Evolutionary conservation across 1,140 invertebrate genomes (phyloP).

Genomic region (Watersipora subatra): DNA sequence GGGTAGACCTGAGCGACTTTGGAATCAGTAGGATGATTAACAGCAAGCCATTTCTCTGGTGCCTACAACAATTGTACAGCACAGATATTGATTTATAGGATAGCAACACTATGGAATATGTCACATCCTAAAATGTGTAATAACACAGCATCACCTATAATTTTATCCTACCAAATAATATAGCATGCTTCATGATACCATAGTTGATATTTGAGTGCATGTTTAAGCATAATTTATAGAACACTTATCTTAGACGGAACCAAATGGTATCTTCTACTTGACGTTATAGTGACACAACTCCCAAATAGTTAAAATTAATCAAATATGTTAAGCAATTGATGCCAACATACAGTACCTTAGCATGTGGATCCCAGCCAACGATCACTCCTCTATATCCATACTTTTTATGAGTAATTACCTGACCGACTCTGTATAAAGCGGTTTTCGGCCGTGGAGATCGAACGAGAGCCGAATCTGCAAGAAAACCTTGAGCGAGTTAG

Average conservation of each 20-base stretch:
- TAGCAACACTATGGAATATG: too few relatives aligned
- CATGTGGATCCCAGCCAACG: conserved; percentile 45
- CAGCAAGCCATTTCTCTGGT: conserved; percentile 25
- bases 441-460: conserved; percentile 31
- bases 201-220: too few relatives aligned
- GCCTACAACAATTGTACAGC: too few relatives aligned
- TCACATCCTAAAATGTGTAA: too few relatives aligned
- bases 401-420: conserved; percentile 44
- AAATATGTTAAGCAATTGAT: neutral
- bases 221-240: too few relatives aligned
- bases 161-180: too few relatives aligned
- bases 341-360: conserved; percentile 20
- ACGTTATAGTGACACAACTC: neutral
- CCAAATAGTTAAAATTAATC: neutral
- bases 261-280: neutral
- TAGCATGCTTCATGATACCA: too few relatives aligned
- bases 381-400: conserved; percentile 46
- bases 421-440: conserved; percentile 44
- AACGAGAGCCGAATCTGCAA: conserved; percentile 32
- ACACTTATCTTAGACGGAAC: conserved; percentile 15
- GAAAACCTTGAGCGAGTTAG: neutral
- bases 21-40: conserved; percentile 17
- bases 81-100: too few relatives aligned
- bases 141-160: too few relatives aligned
- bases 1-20: conserved; percentile 17